A percentile compares a stretch with the other conserved stretches of the same genome.
phyloP scores from a whole-genome alignment of 2,888 invertebrate genomes.

The Athrips mouffetella region DNA sequence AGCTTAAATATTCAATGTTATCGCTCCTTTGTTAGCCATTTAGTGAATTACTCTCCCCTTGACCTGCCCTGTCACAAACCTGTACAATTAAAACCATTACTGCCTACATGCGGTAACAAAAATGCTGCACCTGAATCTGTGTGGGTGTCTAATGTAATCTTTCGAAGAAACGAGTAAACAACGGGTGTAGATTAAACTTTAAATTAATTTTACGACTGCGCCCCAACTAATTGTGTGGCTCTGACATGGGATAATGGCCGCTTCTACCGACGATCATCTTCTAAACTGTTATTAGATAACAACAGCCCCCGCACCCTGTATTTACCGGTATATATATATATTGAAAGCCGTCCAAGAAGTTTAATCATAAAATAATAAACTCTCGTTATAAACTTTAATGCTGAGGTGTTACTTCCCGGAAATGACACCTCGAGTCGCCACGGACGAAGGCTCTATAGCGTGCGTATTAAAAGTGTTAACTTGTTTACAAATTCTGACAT shows the following conservation, averaged over 20 bases:
- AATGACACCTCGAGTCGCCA: constrained; percentile 31
- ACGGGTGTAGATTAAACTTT: constrained; percentile 26
- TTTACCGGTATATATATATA: constrained; percentile 36
- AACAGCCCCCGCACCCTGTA: constrained; percentile 23
- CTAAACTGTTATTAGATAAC: constrained; percentile 36
- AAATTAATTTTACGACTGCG: constrained; percentile 32
- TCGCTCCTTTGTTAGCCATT: constrained; percentile 46
- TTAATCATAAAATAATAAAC: constrained; percentile 34
- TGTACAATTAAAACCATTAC: constrained; percentile 16
- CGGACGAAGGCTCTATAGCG: constrained; percentile 34
- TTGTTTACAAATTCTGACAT: constrained; percentile 44
- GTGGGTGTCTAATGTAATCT: constrained; percentile 5
- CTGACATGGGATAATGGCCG: constrained; percentile 30
- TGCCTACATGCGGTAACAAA: constrained; percentile 14
- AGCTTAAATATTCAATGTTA: constrained; percentile 37
- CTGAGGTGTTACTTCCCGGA: constrained; percentile 53
- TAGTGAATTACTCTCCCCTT: constrained; percentile 40
- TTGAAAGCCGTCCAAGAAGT: constrained; percentile 22
- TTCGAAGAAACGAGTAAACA: neutral
- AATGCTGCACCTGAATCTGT: neutral
- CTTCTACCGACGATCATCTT: constrained; percentile 23
- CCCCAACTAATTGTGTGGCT: constrained; percentile 34
- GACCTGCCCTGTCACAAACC: constrained; percentile 34
- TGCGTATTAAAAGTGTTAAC: constrained; percentile 31
- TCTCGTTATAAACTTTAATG: constrained; percentile 26